Base-by-base conservation (phyloP, 2,113 vertebrate genomes). In the Sprattus sprattus region DNA sequence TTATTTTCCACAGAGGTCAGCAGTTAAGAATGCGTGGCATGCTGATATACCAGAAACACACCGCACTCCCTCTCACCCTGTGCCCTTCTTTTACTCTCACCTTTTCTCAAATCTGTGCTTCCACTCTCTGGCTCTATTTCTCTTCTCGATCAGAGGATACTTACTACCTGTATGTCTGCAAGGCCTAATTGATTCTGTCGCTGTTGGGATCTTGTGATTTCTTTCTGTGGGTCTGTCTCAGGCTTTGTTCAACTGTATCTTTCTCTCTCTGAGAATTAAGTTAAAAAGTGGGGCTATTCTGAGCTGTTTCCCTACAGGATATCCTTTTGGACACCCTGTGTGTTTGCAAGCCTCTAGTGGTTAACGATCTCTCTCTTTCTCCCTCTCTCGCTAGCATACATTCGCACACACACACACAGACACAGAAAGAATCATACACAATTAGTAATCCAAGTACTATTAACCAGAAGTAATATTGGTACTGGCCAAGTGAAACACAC, bases 1-100 rank as follows among this genome's bases (percentile, higher is more conserved):
- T 94, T 94, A 91, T 93, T 94, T 94, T 94, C 91, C 92, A 91
- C 82, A 94, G 91, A 93, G 94, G 92, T 94, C 94, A 94, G 89
- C 92, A 91, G 90, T 91, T 89, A 93, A 93, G 92, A 94, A 95
- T 94, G 92, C 92, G 84, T 91, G 91, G 92, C 92, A 94, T 87
- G 92, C 92, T 28, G 44, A 32, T 13, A 32, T 13, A 32, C 28
- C 71, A 39, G 71, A 28, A 88, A 75, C 71, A 91, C 89, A 20
- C 87, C 81, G 87, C 90, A 88, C 87, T 89, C 89, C 64, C 91
- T 81, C 88, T 90, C 89, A 75, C 82, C 54, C 54, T 81, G 84
- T 86, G 49, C 13, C 81, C 46, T 82, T 39, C 20, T 50, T 67
- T 93, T 89, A 85, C 90, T 88, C 89, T 84, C 78, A 20, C 44